Base-by-base conservation (phyloP, 2,888 invertebrate species). In the Portevinia maculata region DNA sequence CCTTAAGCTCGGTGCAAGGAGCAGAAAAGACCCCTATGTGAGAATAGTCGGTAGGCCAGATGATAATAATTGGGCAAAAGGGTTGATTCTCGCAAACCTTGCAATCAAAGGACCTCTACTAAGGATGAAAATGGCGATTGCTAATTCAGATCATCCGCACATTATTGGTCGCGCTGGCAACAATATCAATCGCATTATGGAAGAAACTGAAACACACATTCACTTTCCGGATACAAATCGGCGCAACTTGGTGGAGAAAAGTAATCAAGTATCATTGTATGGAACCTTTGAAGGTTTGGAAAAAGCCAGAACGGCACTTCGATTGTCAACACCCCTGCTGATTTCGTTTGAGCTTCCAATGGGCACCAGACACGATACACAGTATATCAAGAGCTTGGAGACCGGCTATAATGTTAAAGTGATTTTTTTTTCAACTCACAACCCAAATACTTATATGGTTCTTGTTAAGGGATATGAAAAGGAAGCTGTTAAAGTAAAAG, bases 141-240 rank as follows among this genome's bases (percentile, higher is more conserved):
- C 98, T 87, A 98, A 98, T 91, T 98, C 98, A 11, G 98, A 99
- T 89, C 99, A 99, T 91, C 98, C 99, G 17, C 99, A 99, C 90
- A 98, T 99, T 84, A 99, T 99, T 88, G 99, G 99, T 84, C 94
- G 94, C 87, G 94, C 94, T 71, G 94, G 94, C 34, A 91, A 92
- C 86, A 93, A 93, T 57, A 94, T 94, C 74, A 93, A 93, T 88
- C 91, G 92, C 73, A 94, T 96, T 81, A 98, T 99, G 99, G 96
- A 97, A 87, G 96, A 97, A 87, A 99, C 99, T 0, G 94, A 95
- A 13, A 99, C 99, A 87, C 99, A 99, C 91, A 98, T 99, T 86
- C 99, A 99, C 92, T 99, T 99, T 91, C 99, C 99, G 37, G 99
- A 99, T 91, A 98, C 98, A 44, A 99, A 99, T 92, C 94, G 98